Evolutionary conservation across 2,888 invertebrate species (phyloP).

Genomic region (Philaethria dido): DNA sequence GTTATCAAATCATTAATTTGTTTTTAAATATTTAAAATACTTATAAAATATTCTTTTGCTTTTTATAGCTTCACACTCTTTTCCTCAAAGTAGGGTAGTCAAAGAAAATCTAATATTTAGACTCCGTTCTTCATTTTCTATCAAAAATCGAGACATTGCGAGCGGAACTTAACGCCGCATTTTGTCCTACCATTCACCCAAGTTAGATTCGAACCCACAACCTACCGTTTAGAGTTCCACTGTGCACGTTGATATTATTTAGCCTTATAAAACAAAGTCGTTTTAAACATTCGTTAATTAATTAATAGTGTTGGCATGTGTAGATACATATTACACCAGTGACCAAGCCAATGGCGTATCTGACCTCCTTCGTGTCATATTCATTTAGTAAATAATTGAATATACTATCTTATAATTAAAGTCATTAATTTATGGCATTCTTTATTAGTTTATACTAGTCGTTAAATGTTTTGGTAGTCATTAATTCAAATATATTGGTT

Average conservation of each 20-base stretch:
- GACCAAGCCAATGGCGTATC: slow-evolving; percentile 6
- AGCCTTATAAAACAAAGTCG: background rate
- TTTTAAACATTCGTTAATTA: slow-evolving; percentile 10
- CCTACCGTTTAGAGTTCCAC: too few species aligned
- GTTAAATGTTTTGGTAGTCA: background rate
- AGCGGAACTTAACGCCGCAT: too few species aligned
- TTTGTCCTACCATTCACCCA: too few species aligned
- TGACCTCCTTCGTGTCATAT: slow-evolving; percentile 21
- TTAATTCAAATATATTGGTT: background rate
- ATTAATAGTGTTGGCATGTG: slow-evolving; percentile 29
- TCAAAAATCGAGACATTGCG: too few species aligned
- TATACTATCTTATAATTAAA: slow-evolving; percentile 20
- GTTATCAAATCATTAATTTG: too few species aligned
- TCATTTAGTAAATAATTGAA: slow-evolving; percentile 11
- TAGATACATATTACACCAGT: background rate
- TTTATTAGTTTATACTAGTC: slow-evolving; percentile 1
- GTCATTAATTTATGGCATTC: background rate
- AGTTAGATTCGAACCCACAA: too few species aligned
- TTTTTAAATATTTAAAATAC: too few species aligned
- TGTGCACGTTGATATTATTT: background rate
- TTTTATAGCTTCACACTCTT: too few species aligned
- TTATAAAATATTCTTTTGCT: too few species aligned
- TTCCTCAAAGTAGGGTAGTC: too few species aligned
- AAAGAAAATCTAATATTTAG: too few species aligned
- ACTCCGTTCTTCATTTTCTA: too few species aligned